A percentile compares a stretch with the other conserved stretches of the same genome.
Conservation (phyloP, 2,113 vertebrate genomes). For the Plotosus lineatus region DNA sequence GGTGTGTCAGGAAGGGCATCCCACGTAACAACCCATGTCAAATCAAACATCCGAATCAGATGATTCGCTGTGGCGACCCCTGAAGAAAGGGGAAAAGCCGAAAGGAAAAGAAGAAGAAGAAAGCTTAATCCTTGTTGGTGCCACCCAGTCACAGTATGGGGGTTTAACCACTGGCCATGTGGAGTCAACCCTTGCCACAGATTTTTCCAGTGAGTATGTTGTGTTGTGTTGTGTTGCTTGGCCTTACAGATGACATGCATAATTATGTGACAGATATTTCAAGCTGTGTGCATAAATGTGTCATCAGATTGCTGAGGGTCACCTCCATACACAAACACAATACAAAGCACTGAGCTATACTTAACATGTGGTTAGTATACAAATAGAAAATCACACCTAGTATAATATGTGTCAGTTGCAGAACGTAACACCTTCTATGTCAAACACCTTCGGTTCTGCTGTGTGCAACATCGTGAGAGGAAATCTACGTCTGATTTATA, state of each 20-base stretch:
- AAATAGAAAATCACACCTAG: not conserved
- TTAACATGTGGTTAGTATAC: not conserved
- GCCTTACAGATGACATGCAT: not conserved
- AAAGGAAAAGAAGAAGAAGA: too few relatives aligned
- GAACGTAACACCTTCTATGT: not conserved
- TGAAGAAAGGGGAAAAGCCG: too few relatives aligned
- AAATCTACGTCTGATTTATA: not conserved
- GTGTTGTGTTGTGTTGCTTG: not conserved
- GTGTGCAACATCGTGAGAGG: not conserved
- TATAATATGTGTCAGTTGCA: not conserved
- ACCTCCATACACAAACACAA: not conserved
- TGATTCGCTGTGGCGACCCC: too few relatives aligned
- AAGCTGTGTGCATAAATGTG: not conserved
- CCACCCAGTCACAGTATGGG: not conserved
- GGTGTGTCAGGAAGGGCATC: too few relatives aligned
- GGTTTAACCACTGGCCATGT: not conserved
- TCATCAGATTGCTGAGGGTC: not conserved
- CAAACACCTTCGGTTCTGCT: not conserved
- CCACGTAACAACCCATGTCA: too few relatives aligned
- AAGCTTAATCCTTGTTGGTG: too few relatives aligned
- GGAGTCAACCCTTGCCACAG: not conserved
- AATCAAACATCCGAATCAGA: too few relatives aligned
- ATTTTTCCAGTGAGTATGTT: not conserved
- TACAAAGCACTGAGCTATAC: not conserved
- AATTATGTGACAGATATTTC: constrained; percentile 15